Percentiles rank a stretch among this genome's conserved stretches.
These are phyloP conservation scores for Eulemur mongoz DNA, from an alignment of 2,797 vertebrate genomes.

Conservation along the genomic window DNA sequence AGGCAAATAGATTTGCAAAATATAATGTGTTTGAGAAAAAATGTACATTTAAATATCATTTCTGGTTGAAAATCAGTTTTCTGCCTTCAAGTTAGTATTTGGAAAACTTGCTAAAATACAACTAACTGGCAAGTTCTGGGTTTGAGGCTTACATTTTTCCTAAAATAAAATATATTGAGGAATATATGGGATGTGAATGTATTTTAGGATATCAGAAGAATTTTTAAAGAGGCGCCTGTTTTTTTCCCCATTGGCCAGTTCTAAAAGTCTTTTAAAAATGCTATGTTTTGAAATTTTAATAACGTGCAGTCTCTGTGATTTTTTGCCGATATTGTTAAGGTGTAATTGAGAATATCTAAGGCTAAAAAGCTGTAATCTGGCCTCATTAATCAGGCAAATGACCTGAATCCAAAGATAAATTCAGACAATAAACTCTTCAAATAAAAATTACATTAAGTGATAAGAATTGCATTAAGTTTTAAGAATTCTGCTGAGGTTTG, in stretches of 20 bases:
- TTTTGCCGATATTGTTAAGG: slow-evolving; percentile 11
- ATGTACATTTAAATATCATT: neutral
- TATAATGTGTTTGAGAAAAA: neutral
- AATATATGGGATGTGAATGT: neutral
- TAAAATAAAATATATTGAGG: slow-evolving; percentile 43
- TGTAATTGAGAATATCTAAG: neutral
- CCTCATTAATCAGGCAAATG: slow-evolving; percentile 47
- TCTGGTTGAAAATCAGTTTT: slow-evolving; percentile 40
- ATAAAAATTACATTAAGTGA: slow-evolving; percentile 72
- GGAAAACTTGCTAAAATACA: slow-evolving; percentile 44
- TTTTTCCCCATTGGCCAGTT: neutral
- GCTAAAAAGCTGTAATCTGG: neutral
- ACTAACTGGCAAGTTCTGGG: neutral
- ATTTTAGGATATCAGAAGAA: slow-evolving; percentile 5
- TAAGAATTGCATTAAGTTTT: slow-evolving; percentile 20
- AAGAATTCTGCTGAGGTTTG: slow-evolving; percentile 79
- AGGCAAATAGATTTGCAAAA: slow-evolving; percentile 4
- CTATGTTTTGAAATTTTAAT: slow-evolving; percentile 40
- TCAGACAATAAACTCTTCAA: slow-evolving; percentile 68
- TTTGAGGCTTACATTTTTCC: slow-evolving; percentile 30
- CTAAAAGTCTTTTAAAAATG: slow-evolving; percentile 30
- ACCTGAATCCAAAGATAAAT: slow-evolving; percentile 53
- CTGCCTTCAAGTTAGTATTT: slow-evolving; percentile 1
- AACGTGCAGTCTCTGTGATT: neutral
- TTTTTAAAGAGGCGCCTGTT: neutral